Base-by-base conservation (phyloP, 1,140 invertebrate genomes). In the Thaumetopoea pityocampa region DNA sequence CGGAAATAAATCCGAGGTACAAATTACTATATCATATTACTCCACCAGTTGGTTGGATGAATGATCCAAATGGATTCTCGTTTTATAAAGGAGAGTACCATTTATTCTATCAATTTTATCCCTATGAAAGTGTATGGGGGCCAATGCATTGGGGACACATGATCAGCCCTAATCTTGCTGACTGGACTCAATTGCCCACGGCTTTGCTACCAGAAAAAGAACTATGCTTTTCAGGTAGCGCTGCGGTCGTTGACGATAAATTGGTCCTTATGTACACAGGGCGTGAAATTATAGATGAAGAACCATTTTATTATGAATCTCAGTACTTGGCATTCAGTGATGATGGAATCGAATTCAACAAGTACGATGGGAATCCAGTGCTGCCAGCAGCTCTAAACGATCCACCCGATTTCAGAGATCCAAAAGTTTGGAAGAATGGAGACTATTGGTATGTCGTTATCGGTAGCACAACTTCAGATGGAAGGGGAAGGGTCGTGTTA, bases 91-190 rank as follows among this genome's bases (percentile, higher is more conserved):
- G 71, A 5, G 55, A 70, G 32, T 84, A 69, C 37, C 85, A 86
- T 42, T 46, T 85, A 3, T 86, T 79, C 49, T 85, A 74, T 12
- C 84, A 86, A 37, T 74, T 67, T 32, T 78, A 86, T 33, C 79
- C 79, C 0, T 80, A 82, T 18, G 67, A 67, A 14, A 74, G 64
- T 17, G 38, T 52, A 0, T 73, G 67, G 72, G 81, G 79, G 0
- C 77, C 78, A 0, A 79, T 85, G 67, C 76, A 81, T 28, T 86
- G 84, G 82, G 82, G 84, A 0, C 83, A 85, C 34, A 65, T 67
- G 0, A 30, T 53, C 0, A 78, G 81, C 29, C 38, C 47, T 4
- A 76, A 86, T 40, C 51, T 86, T 3, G 70, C 85, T 0, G 45
- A 69, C 22, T 86, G 85, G 85, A 63, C 65, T 17, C 47, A 71